Conservation (phyloP, 2,113 vertebrate species). For the Acrocephalus kingi region DNA sequence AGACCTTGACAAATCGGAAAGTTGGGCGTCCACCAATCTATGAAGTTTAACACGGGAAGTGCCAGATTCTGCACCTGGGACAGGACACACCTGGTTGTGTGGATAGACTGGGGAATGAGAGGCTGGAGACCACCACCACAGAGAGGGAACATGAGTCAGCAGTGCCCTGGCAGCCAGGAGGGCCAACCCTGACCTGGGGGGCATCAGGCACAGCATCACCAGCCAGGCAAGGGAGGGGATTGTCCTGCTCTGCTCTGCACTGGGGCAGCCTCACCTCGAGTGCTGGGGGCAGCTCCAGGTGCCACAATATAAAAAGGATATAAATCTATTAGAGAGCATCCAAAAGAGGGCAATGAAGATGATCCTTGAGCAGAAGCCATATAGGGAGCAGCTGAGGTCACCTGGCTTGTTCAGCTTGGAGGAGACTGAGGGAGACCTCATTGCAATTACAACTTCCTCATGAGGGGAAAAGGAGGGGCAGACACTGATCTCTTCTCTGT, state of each 20-base stretch:
- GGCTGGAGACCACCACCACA: neutral
- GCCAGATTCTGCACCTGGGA: neutral
- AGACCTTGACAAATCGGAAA: neutral
- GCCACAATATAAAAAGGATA: neutral
- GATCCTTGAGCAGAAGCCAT: neutral
- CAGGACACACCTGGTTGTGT: neutral
- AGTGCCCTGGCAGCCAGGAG: neutral
- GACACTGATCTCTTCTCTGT: neutral
- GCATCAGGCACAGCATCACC: accelerated
- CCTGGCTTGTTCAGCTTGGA: neutral
- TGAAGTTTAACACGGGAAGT: neutral
- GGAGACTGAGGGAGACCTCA: neutral
- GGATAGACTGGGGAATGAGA: neutral
- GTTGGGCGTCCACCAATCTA: neutral
- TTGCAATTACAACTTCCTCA: accelerated
- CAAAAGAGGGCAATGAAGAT: neutral
- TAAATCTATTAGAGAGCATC: neutral
- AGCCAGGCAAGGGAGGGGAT: accelerated
- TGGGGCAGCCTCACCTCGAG: accelerated
- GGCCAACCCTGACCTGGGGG: accelerated
- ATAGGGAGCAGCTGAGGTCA: neutral
- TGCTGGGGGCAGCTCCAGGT: neutral
- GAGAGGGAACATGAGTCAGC: neutral
- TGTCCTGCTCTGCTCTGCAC: neutral
- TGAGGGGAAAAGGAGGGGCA: neutral